phyloP scores from a whole-genome alignment of 92 coral and sea anemone genomes.

The Micromussa lordhowensis region DNA sequence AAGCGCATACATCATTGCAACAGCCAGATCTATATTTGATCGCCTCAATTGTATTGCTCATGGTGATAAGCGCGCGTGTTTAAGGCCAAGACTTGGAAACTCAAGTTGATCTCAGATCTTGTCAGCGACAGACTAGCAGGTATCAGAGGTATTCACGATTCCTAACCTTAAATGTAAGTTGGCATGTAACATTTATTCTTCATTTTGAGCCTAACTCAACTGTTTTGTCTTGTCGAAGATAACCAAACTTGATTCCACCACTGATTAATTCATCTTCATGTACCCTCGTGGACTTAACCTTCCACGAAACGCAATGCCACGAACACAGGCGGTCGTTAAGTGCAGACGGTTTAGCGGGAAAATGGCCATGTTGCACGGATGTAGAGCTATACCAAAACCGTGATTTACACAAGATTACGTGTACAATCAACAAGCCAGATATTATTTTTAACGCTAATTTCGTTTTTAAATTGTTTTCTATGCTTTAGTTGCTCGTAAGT shows the following conservation, averaged over 20 bases:
- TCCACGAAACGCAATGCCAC: no score
- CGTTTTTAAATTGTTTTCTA: background rate
- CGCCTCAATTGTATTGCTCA: background rate
- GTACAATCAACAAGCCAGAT: background rate
- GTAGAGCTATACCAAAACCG: background rate
- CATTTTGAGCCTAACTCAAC: no score
- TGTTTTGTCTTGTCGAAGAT: no score
- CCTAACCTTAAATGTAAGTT: no score
- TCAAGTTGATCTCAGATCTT: no score
- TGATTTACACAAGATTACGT: background rate
- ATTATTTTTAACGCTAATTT: background rate
- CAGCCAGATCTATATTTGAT: background rate
- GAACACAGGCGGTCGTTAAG: background rate
- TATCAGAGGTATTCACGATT: no score
- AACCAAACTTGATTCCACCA: no score
- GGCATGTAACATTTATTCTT: no score
- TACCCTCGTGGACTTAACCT: no score
- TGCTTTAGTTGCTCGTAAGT: background rate
- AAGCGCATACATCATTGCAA: background rate
- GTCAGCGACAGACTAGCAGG: no score
- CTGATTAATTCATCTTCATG: no score
- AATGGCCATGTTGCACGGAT: background rate
- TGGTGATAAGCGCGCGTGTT: background rate
- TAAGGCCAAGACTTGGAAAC: no score
- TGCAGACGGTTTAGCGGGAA: background rate